A percentile compares a stretch with the other conserved stretches of the same genome.
These are phyloP conservation scores for Bombus ignitus DNA, from an alignment of 1,140 invertebrate genomes.

Conservation along the genomic window DNA sequence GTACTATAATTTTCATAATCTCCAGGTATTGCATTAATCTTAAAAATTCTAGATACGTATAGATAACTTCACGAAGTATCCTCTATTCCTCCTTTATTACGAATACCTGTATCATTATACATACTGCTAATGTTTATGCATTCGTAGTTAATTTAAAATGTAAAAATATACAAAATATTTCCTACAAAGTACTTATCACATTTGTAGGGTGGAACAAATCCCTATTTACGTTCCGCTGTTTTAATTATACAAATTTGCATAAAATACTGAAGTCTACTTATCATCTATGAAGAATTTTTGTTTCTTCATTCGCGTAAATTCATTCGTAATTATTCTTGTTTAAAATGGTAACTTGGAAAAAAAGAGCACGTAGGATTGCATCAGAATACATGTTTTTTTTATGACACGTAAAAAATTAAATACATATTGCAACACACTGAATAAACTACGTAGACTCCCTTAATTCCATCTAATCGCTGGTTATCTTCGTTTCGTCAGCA, in stretches of 20 bases:
- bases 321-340: not conserved
- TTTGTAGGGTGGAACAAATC: not conserved
- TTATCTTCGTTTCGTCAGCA: not conserved
- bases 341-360: not conserved
- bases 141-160: not conserved
- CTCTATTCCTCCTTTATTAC: not conserved
- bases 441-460: not conserved
- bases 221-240: not conserved
- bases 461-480: constrained; percentile 1
- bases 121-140: not conserved
- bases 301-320: not conserved
- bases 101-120: too few relatives aligned
- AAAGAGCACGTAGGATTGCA: not conserved
- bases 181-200: not conserved
- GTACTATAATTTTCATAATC: not conserved
- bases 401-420: not conserved
- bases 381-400: not conserved
- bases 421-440: not conserved
- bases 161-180: not conserved
- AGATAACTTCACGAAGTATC: not conserved
- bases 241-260: not conserved
- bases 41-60: not conserved
- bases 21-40: not conserved
- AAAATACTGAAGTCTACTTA: not conserved
- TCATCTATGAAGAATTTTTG: not conserved